Conservation (phyloP, 2,888 invertebrate species). For the Petrophora chlorosata region DNA sequence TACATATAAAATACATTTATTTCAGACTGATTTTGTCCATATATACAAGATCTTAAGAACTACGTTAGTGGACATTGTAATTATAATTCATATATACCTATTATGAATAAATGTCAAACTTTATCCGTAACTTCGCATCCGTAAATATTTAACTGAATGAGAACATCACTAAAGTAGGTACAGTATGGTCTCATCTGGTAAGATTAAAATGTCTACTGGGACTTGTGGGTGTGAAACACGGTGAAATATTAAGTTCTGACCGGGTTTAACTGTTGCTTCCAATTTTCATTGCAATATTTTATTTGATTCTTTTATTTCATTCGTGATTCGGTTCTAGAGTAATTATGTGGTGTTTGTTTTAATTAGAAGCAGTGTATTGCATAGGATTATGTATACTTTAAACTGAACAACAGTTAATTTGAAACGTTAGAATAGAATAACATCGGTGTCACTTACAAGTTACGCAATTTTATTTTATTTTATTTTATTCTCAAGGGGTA, state of each 20-base stretch:
- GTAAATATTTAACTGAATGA: too few species aligned
- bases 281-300: constrained; percentile 10
- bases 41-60: too few species aligned
- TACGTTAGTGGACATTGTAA: too few species aligned
- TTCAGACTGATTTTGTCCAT: too few species aligned
- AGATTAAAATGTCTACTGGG: constrained; percentile 25
- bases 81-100: not conserved
- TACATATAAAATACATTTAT: too few species aligned
- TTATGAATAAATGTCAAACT: not conserved
- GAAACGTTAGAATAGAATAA: too few species aligned
- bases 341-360: not conserved
- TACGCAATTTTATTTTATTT: too few species aligned
- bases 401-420: too few species aligned
- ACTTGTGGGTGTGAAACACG: constrained; percentile 4
- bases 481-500: too few species aligned
- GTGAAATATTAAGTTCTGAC: constrained; percentile 21
- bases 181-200: constrained; percentile 17
- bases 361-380: too few species aligned
- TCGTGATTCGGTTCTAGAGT: not conserved
- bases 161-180: constrained; percentile 14
- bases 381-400: too few species aligned
- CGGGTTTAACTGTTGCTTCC: constrained; percentile 7
- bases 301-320: not conserved
- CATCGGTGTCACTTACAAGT: too few species aligned
- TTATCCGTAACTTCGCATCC: not conserved